phyloP scores from a whole-genome alignment of 2,797 vertebrate genomes.

The Neoniphon sammara region DNA sequence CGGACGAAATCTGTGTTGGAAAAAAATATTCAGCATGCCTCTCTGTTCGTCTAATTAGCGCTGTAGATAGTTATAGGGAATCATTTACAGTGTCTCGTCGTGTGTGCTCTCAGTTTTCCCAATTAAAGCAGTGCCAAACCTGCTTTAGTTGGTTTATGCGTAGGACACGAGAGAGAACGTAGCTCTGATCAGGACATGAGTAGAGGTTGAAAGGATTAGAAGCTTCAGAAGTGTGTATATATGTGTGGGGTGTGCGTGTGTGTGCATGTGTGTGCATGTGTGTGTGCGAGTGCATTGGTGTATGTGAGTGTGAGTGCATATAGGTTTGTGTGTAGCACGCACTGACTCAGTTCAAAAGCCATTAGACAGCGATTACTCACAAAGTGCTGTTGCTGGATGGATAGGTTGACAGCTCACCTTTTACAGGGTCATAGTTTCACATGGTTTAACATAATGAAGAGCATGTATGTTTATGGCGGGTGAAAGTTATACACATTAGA shows the following conservation, averaged over 20 bases:
- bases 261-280: conserved; percentile 9
- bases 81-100: background rate
- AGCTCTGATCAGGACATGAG: conserved; percentile 11
- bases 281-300: background rate
- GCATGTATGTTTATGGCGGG: conserved; percentile 60
- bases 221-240: conserved; percentile 29
- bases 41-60: background rate
- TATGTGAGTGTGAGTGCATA: background rate
- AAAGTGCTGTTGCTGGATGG: conserved; percentile 69
- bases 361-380: conserved; percentile 80
- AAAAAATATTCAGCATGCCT: background rate
- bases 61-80: background rate
- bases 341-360: conserved; percentile 67
- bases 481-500: conserved; percentile 60
- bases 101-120: background rate
- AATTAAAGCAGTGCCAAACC: conserved; percentile 3
- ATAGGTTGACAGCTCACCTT: conserved; percentile 73
- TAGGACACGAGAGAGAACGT: conserved; percentile 29
- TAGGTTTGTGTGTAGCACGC: conserved; percentile 43
- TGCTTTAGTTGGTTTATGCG: conserved; percentile 33
- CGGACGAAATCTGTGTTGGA: background rate
- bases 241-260: background rate
- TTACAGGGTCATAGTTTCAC: conserved; percentile 77
- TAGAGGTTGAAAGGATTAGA: conserved; percentile 7
- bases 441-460: conserved; percentile 68